Evolutionary conservation across 2,113 vertebrate species (phyloP).

Genomic region (Melanotaenia duboulayi): DNA sequence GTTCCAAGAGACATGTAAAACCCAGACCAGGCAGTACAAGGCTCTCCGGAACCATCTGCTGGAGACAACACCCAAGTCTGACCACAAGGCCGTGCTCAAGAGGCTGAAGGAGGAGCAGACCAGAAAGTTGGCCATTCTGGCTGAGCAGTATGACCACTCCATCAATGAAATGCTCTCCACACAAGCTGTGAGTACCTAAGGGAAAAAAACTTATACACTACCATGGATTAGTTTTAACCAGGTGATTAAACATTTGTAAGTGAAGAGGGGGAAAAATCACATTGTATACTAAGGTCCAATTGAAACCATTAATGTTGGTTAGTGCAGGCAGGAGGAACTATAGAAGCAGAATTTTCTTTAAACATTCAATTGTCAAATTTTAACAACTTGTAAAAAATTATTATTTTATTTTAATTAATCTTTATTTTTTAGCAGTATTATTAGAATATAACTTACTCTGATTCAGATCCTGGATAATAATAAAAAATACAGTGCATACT

Average conservation of each 20-base stretch:
- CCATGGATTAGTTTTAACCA: not conserved
- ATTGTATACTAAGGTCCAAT: no score
- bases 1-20: constrained; percentile 98
- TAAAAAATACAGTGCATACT: not conserved
- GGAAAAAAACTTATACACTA: not conserved
- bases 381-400: no score
- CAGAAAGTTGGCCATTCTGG: constrained; percentile 97
- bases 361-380: no score
- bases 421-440: no score
- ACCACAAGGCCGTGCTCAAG: constrained; percentile 99
- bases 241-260: not conserved
- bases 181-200: constrained; percentile 90
- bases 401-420: no score
- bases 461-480: no score
- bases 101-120: constrained; percentile 99
- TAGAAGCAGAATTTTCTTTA: no score
- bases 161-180: constrained; percentile 99
- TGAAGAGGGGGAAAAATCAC: no score
- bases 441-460: no score
- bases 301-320: no score
- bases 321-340: no score
- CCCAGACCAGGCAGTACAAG: constrained; percentile 98
- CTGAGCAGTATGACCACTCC: constrained; percentile 99
- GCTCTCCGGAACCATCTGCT: constrained; percentile 96
- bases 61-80: constrained; percentile 96